Base-by-base conservation (phyloP, 2,888 invertebrate species). In the Leptinotarsa juncta region DNA sequence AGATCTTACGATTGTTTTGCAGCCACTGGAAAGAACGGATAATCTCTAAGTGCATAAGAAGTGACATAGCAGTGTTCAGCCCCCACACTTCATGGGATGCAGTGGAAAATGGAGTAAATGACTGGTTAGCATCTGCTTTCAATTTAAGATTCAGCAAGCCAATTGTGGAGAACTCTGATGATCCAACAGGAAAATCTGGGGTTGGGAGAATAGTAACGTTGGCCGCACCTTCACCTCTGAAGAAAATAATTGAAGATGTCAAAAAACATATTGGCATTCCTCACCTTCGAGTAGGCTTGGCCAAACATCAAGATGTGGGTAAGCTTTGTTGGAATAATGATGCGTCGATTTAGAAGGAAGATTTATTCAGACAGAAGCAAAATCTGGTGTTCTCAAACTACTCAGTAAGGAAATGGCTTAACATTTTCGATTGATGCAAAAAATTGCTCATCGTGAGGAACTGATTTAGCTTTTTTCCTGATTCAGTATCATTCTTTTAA, bases 31-130 rank as follows among this genome's bases (percentile, higher is more conserved):
- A 97, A 89, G 95, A 97, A 85, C 91, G 94, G 48, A 91, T 97
- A 15, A 91, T 96, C 10, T 90, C 94, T 0, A 91, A 91, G 80
- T 95, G 97, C 83, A 88, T 98, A 71, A 94, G 94, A 84, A 93
- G 95, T 77, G 92, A 93, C 74, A 97, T 98, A 79, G 95, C 96
- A 0, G 89, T 98, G 4, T 98, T 95, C 87, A 97, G 97, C 0
- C 98, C 98, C 0, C 98, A 98, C 85, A 98, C 98, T 0, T 91
- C 94, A 65, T 96, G 96, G 92, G 98, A 98, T 88, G 91, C 93
- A 53, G 91, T 95, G 5, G 86, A 89, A 74, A 94, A 94, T 10
- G 98, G 98, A 2, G 95, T 98, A 0, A 97, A 96, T 85, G 97
- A 98, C 87, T 97, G 97, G 97, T 89, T 98, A n/a, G 93, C 94